Evolutionary conservation across 2,888 invertebrate species (phyloP).

Genomic region (Boloria euphrosyne): DNA sequence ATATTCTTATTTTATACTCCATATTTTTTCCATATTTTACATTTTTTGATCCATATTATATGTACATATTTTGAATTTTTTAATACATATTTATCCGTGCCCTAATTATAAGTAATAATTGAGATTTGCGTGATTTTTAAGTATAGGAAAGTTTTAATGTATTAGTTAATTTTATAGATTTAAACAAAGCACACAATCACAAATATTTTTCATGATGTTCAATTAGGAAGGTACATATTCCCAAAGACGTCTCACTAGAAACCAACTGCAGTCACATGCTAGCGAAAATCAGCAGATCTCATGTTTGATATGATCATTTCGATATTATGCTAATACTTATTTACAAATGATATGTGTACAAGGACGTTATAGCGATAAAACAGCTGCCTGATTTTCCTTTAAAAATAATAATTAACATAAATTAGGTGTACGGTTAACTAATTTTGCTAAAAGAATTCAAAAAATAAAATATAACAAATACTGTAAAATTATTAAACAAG

Average conservation of each 20-base stretch:
- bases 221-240: background rate
- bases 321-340: conserved; percentile 17
- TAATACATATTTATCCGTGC: too few relatives aligned
- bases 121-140: background rate
- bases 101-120: background rate
- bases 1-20: too few relatives aligned
- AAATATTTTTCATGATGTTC: background rate
- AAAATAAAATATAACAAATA: conserved; percentile 21
- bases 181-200: conserved; percentile 7
- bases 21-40: too few relatives aligned
- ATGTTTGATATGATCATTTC: conserved; percentile 18
- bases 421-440: conserved; percentile 7
- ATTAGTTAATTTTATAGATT: background rate
- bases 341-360: conserved; percentile 23
- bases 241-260: conserved; percentile 32
- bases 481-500: conserved; percentile 3
- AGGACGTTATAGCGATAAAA: conserved; percentile 12
- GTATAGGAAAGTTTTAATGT: background rate
- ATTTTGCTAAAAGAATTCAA: conserved; percentile 4
- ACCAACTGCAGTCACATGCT: conserved; percentile 40
- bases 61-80: too few relatives aligned
- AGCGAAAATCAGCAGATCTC: conserved; percentile 17
- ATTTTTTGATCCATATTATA: too few relatives aligned
- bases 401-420: conserved; percentile 12
- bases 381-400: conserved; percentile 5